Conservation (phyloP, 2,797 vertebrate genomes). For the Melanotaenia pygmaea region DNA sequence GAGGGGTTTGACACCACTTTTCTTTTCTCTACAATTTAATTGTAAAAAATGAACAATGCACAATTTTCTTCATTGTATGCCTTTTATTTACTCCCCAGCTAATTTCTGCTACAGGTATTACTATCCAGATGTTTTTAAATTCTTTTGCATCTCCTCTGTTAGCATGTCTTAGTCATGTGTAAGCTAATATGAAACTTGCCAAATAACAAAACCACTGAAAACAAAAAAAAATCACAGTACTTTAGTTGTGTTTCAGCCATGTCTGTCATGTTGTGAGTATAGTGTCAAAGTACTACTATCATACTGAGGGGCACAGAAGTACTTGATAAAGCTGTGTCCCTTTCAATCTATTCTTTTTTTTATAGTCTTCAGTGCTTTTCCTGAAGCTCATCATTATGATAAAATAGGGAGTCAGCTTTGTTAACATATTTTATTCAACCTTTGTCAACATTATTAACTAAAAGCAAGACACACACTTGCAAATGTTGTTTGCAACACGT, state of each 20-base stretch:
- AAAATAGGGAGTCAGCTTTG: background rate
- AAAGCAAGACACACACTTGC: background rate
- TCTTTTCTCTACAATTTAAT: background rate
- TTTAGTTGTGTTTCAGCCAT: background rate
- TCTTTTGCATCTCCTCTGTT: too few relatives aligned
- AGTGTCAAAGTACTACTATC: constrained; percentile 9
- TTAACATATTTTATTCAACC: background rate
- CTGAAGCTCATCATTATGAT: background rate
- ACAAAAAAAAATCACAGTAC: background rate
- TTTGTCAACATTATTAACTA: background rate
- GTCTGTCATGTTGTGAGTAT: background rate
- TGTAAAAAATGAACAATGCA: background rate
- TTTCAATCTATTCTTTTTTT: background rate
- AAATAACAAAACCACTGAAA: background rate
- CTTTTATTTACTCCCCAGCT: too few relatives aligned
- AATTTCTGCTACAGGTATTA: too few relatives aligned
- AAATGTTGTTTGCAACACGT: background rate
- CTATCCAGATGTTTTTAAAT: too few relatives aligned
- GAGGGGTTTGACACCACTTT: background rate
- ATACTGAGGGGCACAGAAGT: background rate
- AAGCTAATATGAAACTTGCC: too few relatives aligned
- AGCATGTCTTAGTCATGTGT: too few relatives aligned
- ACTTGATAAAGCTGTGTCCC: background rate
- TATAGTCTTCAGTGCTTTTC: background rate
- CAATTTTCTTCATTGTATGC: too few relatives aligned